Evolutionary conservation across 1,140 invertebrate species (phyloP).

Genomic region (Acromyrmex echinatior): DNA sequence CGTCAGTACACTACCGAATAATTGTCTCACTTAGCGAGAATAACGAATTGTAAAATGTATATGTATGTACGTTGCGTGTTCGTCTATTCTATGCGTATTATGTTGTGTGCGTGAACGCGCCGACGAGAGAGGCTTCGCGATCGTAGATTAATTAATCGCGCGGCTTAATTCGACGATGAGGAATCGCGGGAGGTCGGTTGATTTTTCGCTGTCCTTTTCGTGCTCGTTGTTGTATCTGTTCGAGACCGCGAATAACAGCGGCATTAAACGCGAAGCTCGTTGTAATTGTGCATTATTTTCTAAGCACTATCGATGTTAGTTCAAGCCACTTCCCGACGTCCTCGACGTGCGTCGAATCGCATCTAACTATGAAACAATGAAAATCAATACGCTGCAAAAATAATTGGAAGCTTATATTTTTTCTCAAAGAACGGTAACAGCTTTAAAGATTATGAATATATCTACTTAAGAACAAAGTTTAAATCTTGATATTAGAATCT

Average conservation of each 20-base stretch:
- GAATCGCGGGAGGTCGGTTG: conserved; percentile 42
- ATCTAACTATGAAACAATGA: neutral
- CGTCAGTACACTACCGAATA: conserved; percentile 48
- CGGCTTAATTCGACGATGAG: conserved; percentile 45
- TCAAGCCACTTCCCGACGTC: conserved; percentile 15
- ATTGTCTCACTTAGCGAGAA: conserved; percentile 56
- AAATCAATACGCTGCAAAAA: neutral
- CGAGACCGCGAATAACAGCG: neutral
- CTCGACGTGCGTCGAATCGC: conserved; percentile 36
- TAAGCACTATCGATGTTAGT: conserved; percentile 51
- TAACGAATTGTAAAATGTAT: conserved; percentile 62
- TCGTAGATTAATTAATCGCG: conserved; percentile 50
- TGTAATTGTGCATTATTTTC: conserved; percentile 49
- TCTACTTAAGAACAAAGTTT: neutral
- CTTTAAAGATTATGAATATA: neutral
- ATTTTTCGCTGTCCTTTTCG: conserved; percentile 33
- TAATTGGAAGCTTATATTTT: conserved; percentile 4
- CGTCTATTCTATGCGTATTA: conserved; percentile 55
- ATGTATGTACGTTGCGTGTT: conserved; percentile 56
- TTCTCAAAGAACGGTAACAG: neutral
- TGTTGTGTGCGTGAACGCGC: conserved; percentile 50
- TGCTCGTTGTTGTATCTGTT: conserved; percentile 36
- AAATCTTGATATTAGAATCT: neutral
- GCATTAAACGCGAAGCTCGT: conserved; percentile 20
- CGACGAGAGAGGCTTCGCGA: conserved; percentile 51